phyloP scores from a whole-genome alignment of 2,888 invertebrate genomes.

The Protodeltote pygarga region DNA sequence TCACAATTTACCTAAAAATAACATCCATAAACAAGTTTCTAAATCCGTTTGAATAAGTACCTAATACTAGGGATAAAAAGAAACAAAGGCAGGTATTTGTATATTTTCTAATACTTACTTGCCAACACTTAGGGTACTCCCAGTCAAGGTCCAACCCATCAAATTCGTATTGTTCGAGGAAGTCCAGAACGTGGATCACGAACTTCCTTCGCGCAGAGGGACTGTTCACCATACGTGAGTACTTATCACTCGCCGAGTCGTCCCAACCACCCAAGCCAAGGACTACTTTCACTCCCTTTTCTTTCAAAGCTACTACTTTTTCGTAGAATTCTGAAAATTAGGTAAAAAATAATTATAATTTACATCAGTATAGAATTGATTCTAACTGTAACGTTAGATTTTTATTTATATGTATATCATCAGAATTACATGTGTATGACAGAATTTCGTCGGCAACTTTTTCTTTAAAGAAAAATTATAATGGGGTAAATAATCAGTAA shows the following conservation, averaged over 20 bases:
- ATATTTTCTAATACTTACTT: conserved; percentile 76
- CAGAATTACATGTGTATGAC: no score
- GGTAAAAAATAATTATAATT: neutral
- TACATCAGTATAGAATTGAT: no score
- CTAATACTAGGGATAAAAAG: no score
- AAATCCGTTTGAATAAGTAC: no score
- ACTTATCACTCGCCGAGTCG: conserved; percentile 96
- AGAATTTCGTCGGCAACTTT: no score
- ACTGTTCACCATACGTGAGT: conserved; percentile 93
- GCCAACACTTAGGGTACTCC: conserved; percentile 98
- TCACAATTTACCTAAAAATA: conserved; percentile 92
- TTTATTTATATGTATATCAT: no score
- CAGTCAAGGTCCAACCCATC: conserved; percentile 97
- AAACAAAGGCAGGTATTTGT: neutral
- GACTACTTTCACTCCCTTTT: conserved; percentile 92
- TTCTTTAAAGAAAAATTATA: no score
- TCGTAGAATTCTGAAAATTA: conserved; percentile 92
- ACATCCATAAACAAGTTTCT: no score
- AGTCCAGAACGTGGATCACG: conserved; percentile 91
- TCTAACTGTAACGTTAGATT: no score
- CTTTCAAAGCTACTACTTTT: conserved; percentile 91
- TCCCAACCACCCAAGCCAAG: conserved; percentile 98
- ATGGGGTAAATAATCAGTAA: neutral
- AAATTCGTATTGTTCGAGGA: conserved; percentile 93
- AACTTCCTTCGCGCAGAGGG: conserved; percentile 90